A percentile compares a stretch with the other conserved stretches of the same genome.
Conservation (phyloP, 2,113 vertebrate genomes). For the Crotalus horridus region DNA sequence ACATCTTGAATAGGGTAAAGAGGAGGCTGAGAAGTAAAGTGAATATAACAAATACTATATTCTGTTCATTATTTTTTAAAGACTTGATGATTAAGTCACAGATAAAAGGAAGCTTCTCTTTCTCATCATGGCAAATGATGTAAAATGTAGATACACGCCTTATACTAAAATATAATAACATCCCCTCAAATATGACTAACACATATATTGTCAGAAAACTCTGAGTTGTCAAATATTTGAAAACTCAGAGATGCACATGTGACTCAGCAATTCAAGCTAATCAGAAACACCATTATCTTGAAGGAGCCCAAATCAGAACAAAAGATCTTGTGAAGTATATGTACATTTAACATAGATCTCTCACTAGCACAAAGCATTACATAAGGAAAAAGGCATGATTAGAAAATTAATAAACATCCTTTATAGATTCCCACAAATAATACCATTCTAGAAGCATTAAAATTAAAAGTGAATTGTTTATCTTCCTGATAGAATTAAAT, state of each 20-base stretch:
- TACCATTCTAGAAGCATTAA: not conserved
- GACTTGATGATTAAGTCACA: not conserved
- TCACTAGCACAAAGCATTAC: not conserved
- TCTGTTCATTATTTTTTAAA: not conserved
- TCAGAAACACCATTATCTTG: not conserved
- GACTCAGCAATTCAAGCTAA: not conserved
- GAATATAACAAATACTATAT: not conserved
- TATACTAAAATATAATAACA: not conserved
- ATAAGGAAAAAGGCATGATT: not conserved
- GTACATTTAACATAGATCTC: not conserved
- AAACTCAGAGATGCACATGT: not conserved
- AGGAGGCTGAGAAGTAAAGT: not conserved
- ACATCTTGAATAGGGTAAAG: not conserved
- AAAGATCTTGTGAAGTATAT: not conserved
- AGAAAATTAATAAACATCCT: not conserved
- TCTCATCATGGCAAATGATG: not conserved
- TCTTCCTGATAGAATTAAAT: not conserved
- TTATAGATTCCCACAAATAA: not conserved
- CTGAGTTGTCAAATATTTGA: not conserved
- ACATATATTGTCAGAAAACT: not conserved
- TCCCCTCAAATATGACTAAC: not conserved
- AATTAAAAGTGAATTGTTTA: not conserved
- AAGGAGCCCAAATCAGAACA: not conserved
- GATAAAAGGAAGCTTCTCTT: not conserved
- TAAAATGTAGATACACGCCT: not conserved